Evolutionary conservation across 2,113 vertebrate species (phyloP), one percentile per base, ranked within the genome.

Genomic region (Amblyornis subalaris): DNA sequence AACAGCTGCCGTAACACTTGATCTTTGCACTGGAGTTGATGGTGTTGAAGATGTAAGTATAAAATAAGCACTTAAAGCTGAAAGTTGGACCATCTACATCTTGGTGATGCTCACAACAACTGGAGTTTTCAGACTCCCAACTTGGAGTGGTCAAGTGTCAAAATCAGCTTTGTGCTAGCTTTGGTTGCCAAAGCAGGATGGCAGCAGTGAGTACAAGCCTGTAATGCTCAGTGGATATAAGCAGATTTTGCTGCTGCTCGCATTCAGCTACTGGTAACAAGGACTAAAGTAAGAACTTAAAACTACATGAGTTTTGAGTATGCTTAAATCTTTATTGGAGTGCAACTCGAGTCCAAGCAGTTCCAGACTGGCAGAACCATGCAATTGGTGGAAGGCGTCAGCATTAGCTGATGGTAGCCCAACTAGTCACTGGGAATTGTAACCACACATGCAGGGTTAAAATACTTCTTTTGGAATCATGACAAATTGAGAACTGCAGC

Each of bases 391-490:
- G 29, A 54, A 76, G 29, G 12, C 18, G 3, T 60, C 35, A 53
- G 44, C 10, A 9, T 16, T 31, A 35, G 58, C 1, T 38, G 60
- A 21, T 31, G 5, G 13, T 36, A 35, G 36, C 14, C 14, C 19
- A 47, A 14, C 29, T 44, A 23, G 10, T 9, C 35, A 8, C 6
- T 33, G 16, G 78, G 36, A 53, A 58, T 14, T 31, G 38, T 16
- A 38, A n/a, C 26, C 9, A 14, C 29, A 10, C 0, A 0, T 15
- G 22, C 36, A 53, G 8, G 11, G 55, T 55, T 74, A 20, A 66
- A 86, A 22, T 14, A n/a, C 33, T 15, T 62, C 25, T 36, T 54
- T 42, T 25, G 36, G 62, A 79, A 48, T 20, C 14, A 2, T 57
- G 66, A 61, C 38, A 88, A 61, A 36, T 14, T 10, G 3, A n/a